Evolutionary conservation across 2,888 invertebrate genomes (phyloP).

Genomic region (Timandra comae): DNA sequence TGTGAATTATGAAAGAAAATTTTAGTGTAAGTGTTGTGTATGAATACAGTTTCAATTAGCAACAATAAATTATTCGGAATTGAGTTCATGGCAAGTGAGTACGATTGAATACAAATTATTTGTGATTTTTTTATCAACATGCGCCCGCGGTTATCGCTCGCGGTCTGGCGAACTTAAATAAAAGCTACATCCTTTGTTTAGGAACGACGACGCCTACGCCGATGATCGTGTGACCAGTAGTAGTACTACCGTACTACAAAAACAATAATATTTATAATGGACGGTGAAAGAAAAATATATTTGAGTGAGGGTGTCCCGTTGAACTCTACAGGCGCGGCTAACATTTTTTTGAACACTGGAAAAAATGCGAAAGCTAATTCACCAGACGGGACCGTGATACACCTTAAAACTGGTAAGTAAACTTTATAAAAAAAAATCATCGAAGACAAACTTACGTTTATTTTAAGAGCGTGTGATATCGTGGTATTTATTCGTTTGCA

Average conservation of each 20-base stretch:
- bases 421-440: slow-evolving; percentile 2
- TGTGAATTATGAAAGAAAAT: slow-evolving; percentile 15
- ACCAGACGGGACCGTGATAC: slow-evolving; percentile 62
- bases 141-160: slow-evolving; percentile 48
- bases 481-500: slow-evolving; percentile 39
- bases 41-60: slow-evolving; percentile 7
- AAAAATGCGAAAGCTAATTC: slow-evolving; percentile 53
- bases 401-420: slow-evolving; percentile 65
- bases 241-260: slow-evolving; percentile 31
- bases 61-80: no score
- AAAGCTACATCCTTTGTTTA: slow-evolving; percentile 69
- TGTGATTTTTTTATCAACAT: slow-evolving; percentile 45
- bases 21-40: slow-evolving; percentile 8
- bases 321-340: slow-evolving; percentile 60
- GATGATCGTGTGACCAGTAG: slow-evolving; percentile 42
- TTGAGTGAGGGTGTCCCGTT: slow-evolving; percentile 61
- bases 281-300: slow-evolving; percentile 58
- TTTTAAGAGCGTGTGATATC: slow-evolving; percentile 20
- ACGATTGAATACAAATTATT: slow-evolving; percentile 20
- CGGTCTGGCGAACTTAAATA: slow-evolving; percentile 54
- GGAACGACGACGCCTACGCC: slow-evolving; percentile 57
- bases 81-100: no score
- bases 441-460: slow-evolving; percentile 2
- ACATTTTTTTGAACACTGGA: slow-evolving; percentile 65
- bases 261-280: slow-evolving; percentile 51